Conservation (phyloP, 2,888 invertebrate species). For the Plebejus anna region DNA sequence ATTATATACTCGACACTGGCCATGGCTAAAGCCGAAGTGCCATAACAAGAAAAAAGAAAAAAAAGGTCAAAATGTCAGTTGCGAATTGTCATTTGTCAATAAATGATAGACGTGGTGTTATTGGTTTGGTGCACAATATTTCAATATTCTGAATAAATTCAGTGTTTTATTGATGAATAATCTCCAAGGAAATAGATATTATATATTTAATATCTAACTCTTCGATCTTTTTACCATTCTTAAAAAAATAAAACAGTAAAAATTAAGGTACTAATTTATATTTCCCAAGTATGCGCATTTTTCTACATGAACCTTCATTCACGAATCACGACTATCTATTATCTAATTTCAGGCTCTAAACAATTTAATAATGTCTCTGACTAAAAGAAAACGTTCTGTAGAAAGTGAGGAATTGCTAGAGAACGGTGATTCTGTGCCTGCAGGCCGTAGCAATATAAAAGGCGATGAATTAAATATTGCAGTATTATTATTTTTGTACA, state of each 20-base stretch:
- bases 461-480: conserved; percentile 91
- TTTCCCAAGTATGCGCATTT: conserved; percentile 4
- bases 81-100: not conserved
- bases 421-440: conserved; percentile 58
- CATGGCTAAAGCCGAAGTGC: too few relatives aligned
- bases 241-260: conserved; percentile 20
- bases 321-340: conserved; percentile 24
- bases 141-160: not conserved
- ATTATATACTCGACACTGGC: too few relatives aligned
- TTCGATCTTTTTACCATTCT: not conserved
- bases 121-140: not conserved
- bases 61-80: too few relatives aligned
- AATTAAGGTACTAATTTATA: conserved; percentile 13
- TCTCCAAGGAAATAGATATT: not conserved
- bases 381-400: conserved; percentile 62
- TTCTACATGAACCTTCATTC: not conserved
- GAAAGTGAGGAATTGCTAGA: conserved; percentile 68
- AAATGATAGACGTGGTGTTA: conserved; percentile 15
- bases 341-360: conserved; percentile 56
- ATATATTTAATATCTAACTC: not conserved
- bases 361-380: conserved; percentile 62
- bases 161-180: not conserved
- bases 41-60: too few relatives aligned
- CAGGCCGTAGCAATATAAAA: conserved; percentile 74
- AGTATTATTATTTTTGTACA: conserved; percentile 93